Evolutionary conservation across 2,888 invertebrate genomes (phyloP).

Genomic region (Mythimna vitellina): DNA sequence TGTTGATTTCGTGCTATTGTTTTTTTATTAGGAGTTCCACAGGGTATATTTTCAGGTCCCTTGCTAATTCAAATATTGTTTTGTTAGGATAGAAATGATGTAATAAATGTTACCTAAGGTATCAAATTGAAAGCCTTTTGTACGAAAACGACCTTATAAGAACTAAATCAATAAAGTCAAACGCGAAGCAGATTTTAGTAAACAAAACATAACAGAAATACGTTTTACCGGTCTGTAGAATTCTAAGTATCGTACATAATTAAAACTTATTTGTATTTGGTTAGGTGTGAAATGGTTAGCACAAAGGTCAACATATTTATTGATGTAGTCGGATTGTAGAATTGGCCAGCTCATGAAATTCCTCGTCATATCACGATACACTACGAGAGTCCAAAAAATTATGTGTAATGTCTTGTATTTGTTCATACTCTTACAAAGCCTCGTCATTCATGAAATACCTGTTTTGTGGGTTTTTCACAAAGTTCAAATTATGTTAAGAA

Average conservation of each 20-base stretch:
- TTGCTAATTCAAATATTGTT: not conserved
- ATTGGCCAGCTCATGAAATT: no score
- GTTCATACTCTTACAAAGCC: not conserved
- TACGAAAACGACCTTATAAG: not conserved
- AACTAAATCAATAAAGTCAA: not conserved
- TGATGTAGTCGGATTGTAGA: not conserved
- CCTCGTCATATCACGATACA: no score
- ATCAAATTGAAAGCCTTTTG: not conserved
- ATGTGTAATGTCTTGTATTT: not conserved
- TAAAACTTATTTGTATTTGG: not conserved
- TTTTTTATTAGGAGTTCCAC: conserved; percentile 25
- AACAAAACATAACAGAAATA: not conserved
- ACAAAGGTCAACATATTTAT: not conserved
- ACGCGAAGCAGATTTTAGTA: not conserved
- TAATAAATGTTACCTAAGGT: not conserved
- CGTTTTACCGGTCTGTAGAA: not conserved
- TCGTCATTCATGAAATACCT: not conserved
- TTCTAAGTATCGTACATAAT: not conserved
- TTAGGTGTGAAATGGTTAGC: conserved; percentile 3
- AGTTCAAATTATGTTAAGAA: not conserved
- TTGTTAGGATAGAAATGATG: not conserved
- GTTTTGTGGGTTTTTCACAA: not conserved
- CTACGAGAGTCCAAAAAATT: not conserved
- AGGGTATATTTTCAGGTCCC: conserved; percentile 2
- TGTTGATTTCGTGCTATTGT: not conserved